phyloP scores from a whole-genome alignment of 2,113 vertebrate genomes.

The Fukomys damarensis region DNA sequence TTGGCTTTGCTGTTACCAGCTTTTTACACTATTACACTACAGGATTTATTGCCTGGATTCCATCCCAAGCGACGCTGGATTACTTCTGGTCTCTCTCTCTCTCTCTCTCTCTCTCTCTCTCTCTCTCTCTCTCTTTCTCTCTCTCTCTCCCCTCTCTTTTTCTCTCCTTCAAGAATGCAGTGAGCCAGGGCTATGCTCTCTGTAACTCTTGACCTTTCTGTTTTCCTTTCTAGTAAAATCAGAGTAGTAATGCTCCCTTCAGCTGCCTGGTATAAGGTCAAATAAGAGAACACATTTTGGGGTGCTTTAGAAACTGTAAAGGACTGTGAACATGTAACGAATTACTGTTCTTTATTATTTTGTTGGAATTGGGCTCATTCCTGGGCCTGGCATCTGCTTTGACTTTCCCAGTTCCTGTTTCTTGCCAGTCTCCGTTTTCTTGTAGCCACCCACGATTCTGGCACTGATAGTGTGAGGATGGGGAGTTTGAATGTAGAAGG shows the following conservation, averaged over 20 bases:
- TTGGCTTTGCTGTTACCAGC: background rate
- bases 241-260: background rate
- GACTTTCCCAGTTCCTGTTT: slow-evolving; percentile 81
- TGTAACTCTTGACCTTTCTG: background rate
- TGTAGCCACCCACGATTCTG: slow-evolving; percentile 77
- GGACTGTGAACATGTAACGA: slow-evolving; percentile 23
- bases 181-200: background rate
- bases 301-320: slow-evolving; percentile 60
- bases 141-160: background rate
- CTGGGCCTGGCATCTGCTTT: slow-evolving; percentile 80
- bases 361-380: slow-evolving; percentile 70
- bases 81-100: background rate
- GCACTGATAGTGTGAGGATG: slow-evolving; percentile 60
- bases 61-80: background rate
- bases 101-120: background rate
- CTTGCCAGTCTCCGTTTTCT: slow-evolving; percentile 78
- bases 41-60: background rate
- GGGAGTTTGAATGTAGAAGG: slow-evolving; percentile 58
- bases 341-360: slow-evolving; percentile 70
- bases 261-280: slow-evolving; percentile 5
- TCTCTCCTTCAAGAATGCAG: background rate
- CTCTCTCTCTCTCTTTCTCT: background rate
- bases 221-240: background rate
- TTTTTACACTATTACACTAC: background rate
- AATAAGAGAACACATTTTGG: slow-evolving; percentile 30